Evolutionary conservation across 2,888 invertebrate genomes (phyloP), one percentile per base, ranked within the genome.

Genomic region (Drosophila infuscata): DNA sequence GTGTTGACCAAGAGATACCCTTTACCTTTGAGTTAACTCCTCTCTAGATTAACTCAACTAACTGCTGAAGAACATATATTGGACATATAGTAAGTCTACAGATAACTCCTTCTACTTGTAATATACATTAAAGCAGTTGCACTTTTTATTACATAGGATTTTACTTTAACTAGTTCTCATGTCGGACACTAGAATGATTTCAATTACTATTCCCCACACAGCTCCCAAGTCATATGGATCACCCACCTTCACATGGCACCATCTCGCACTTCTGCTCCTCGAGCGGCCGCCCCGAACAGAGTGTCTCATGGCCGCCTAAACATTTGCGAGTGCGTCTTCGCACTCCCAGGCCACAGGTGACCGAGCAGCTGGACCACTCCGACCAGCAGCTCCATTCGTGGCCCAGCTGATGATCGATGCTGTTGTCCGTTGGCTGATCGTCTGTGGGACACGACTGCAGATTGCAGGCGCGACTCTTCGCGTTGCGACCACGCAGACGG

Each of bases 321-420:
- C 98, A 98, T 75, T 94, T 94, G 32, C 98, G 94, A 0, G 95
- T 95, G 68, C 97, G 94, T 25, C 95, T 94, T 54, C 95, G 94
- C 29, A 95, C 94, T 0, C 98, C 97, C 53, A 94, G 93, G 0
- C 96, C 96, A 88, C 97, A 97, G 0, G 95, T 94, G 0, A 95
- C 96, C 30, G 96, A 96, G 88, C 98, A 98, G 15, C 95, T 94
- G 4, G 96, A 95, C 96, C 97, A 97, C 56, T 97, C 97, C 0
- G 96, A 95, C 98, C 98, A 98, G 84, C 97, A 97, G 3, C 96
- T 95, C 97, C 97, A 97, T 87, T 96, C 95, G 41, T 78, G 83
- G 7, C 88, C 74, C 56, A 91, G 70, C 52, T 92, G 91, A 54
- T 83, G 91, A 49, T 90, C 82, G 35, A 85, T 87, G 25, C 66